Evolutionary conservation across 2,797 vertebrate species (phyloP), one percentile per base, ranked within the genome.

Genomic region (Mionectes olivaceus): DNA sequence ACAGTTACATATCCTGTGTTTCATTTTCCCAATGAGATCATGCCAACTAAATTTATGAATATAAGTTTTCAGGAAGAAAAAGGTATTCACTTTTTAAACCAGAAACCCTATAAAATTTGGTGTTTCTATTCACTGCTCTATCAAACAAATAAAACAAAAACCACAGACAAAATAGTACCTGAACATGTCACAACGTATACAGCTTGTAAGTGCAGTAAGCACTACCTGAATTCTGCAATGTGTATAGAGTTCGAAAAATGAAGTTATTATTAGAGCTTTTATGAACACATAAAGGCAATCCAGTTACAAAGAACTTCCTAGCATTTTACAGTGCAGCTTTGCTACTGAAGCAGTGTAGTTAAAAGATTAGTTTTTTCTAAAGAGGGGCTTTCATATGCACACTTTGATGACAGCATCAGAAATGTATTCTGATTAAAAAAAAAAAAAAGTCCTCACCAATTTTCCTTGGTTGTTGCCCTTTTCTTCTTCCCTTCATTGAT

Each of bases 281-380:
- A 83, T 79, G 63, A 86, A 73, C 52, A 87, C 47, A 93, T 83
- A 60, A 94, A 96, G 95, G 74, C 44, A 92, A 86, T 22, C 47
- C 27, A 49, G 37, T 50, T 80, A 86, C 7, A 56, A 95, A 91
- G 67, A 65, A 80, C 65, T 90, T 89, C 68, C 55, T 35, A 88
- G 52, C 17, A 41, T 70, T 95, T 90, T 70, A 70, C 25, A 32
- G 56, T 25, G n/a, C n/a, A 76, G 74, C 30, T 86, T 83, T 81
- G 22, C 63, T 87, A 82, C 79, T 75, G 55, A 87, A 95, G 65
- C 13, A 67, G 44, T 39, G 30, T 56, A 63, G 88, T 49, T 89
- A 81, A 86, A 88, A 50, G 86, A 92, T 65, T 75, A 32, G 23
- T 1, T 19, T 91, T 89, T 90, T 83, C 50, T 73, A 41, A 77